These are phyloP conservation scores for Strix aluco DNA, from an alignment of 2,113 vertebrate species.

Conservation along the genomic window DNA sequence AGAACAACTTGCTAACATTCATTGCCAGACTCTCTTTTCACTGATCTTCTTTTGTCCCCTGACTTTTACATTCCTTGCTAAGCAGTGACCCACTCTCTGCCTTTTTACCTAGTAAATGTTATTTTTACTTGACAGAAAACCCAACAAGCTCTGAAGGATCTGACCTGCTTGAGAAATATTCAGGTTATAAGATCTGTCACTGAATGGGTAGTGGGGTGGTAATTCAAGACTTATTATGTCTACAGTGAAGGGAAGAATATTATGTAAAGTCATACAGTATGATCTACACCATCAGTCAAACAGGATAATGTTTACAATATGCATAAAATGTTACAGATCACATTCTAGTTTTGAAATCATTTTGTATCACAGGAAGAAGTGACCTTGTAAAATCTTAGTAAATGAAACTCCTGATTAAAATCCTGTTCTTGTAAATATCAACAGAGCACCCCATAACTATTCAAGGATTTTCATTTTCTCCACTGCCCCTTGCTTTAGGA, in stretches of 20 bases:
- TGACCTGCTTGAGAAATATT: slow-evolving; percentile 19
- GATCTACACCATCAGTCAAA: slow-evolving; percentile 7
- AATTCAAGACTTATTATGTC: slow-evolving; percentile 11
- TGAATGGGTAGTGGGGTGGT: slow-evolving; percentile 6
- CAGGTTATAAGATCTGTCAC: background rate
- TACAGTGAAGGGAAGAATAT: slow-evolving; percentile 10
- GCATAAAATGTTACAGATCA: background rate
- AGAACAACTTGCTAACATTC: background rate
- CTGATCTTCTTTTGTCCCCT: slow-evolving; percentile 4
- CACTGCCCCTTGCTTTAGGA: background rate
- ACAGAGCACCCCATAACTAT: background rate
- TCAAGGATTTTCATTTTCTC: background rate
- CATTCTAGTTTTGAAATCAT: background rate
- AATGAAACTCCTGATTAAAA: background rate
- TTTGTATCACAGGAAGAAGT: background rate
- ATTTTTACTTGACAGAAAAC: slow-evolving; percentile 28
- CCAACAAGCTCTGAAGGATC: slow-evolving; percentile 8
- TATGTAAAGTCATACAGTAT: background rate
- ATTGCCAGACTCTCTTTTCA: background rate
- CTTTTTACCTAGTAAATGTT: background rate
- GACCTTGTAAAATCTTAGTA: background rate
- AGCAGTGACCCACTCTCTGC: background rate
- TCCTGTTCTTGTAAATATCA: background rate
- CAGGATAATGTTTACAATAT: background rate
- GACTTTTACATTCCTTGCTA: slow-evolving; percentile 1